Evolutionary conservation across 2,113 vertebrate species (phyloP), one percentile per base, ranked within the genome.

Genomic region (Leiothrix lutea): DNA sequence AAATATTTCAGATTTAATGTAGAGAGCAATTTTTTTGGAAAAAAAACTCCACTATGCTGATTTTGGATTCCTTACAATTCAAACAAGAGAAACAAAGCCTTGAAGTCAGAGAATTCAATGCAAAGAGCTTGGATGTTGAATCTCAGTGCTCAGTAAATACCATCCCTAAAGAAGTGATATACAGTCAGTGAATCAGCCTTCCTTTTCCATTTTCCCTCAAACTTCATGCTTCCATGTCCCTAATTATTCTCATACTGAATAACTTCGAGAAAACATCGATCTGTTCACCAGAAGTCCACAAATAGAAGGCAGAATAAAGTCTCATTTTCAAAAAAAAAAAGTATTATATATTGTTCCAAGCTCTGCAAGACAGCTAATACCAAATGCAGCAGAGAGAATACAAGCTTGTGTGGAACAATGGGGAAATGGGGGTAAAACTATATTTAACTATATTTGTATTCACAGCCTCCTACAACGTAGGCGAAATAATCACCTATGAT

Each of bases 391-490:
- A 69, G 42, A 79, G 21, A 91, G 54, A 85, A 90, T 62, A 92
- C 62, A 67, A 69, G 70, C 48, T 72, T 82, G 51, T 51, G 23
- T 51, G 71, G 61, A 89, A 96, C 69, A 95, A 84, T 42, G 75
- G 69, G 28, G 64, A 92, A 94, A 82, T 19, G n/a, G 12, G 8
- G 12, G 28, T 12, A n/a, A 84, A 94, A 81, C 31, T 94, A n/a
- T 91, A 90, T 92, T 94, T 94, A 91, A 62, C 36, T 26, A 7
- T 91, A 73, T 94, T 94, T 94, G 70, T 80, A 87, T 85, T 82
- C 88, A 74, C 60, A 67, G 35, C 22, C 33, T 86, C 56, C 72
- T 66, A 77, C 36, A 53, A 78, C 1, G 12, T 62, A 48, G 56
- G 84, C 69, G 66, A 87, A 95, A 85, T 77, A 85, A 88, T 62